Base-by-base conservation (phyloP, 1,140 invertebrate species). In the Eurosta solidaginis region DNA sequence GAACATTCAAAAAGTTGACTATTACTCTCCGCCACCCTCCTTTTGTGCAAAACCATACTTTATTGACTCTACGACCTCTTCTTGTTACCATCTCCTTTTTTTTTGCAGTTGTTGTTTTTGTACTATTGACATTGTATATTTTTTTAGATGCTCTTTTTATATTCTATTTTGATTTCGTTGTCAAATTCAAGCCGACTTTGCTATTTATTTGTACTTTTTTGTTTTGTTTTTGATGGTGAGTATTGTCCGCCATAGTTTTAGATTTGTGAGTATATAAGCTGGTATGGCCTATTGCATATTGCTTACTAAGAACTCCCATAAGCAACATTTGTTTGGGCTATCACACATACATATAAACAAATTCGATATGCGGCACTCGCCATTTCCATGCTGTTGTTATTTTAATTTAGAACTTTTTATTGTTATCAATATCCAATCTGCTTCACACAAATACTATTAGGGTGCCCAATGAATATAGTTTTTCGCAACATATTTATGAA, bases 161-260 rank as follows among this genome's bases (percentile, higher is more conserved):
- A 59, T 59, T 59, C 54, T 59, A 29, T 59, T 59, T 59, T 59
- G 27, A 59, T 59, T 59, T 59, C 54, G 33, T 59, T 36, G 29
- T 59, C 54, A 29, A 33, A 33, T 59, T 59, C 9, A 12, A 14
- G 54, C 29, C 17, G 27, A 36, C 33, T 59, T 36, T 17, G 4
- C 14, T 17, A 59, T 59, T 59, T 33, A 59, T 33, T 36, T 59
- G 29, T 22, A 33, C 27, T 36, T 29, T 59, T 25, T 12, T 36
- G 27, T 14, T 20, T 59, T 59, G 27, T 14, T 27, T 33, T 59
- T 12, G 27, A 27, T 10, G 17, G 27, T 52, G 49, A 22, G 20
- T 22, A 4, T 25, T 1, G 22, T 29, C 12, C 2, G 7, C 4
- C 5, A 4, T 59, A 17, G 0, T 22, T 59, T 25, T 14, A 36